A percentile compares a stretch with the other conserved stretches of the same genome.
These are phyloP conservation scores for Aphelenchoides fujianensis DNA, from an alignment of 1,140 invertebrate species.

Conservation along the genomic window DNA sequence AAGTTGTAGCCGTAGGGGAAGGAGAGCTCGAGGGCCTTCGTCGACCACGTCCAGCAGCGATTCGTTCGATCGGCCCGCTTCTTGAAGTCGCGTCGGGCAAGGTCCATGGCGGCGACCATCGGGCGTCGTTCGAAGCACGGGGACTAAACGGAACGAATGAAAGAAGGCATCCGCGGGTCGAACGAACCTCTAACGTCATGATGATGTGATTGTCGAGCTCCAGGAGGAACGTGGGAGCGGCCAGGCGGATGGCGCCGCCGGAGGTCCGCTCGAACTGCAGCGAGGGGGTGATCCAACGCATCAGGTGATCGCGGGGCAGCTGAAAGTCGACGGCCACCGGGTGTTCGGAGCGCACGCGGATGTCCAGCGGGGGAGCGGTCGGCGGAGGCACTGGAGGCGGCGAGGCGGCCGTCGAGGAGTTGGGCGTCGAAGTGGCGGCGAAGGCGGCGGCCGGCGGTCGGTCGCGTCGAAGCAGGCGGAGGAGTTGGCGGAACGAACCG, in stretches of 20 bases:
- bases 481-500: not conserved
- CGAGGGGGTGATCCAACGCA: constrained; percentile 55
- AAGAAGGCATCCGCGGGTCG: not conserved
- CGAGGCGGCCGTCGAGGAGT: not conserved
- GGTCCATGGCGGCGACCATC: constrained; percentile 39
- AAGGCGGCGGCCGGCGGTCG: not conserved
- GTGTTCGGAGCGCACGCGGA: constrained; percentile 23
- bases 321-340: constrained; percentile 40
- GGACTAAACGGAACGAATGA: constrained; percentile 31
- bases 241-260: constrained; percentile 23
- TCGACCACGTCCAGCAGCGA: constrained; percentile 67
- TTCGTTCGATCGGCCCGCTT: constrained; percentile 45
- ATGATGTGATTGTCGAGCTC: constrained; percentile 52
- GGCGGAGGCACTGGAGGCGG: not conserved
- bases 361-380: not conserved
- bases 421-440: not conserved
- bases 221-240: constrained; percentile 42
- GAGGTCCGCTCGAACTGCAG: constrained; percentile 28
- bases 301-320: constrained; percentile 46
- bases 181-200: constrained; percentile 39
- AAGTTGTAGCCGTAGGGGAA: constrained; percentile 92
- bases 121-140: constrained; percentile 27
- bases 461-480: not conserved
- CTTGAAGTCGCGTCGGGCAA: constrained; percentile 43
- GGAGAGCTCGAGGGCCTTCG: constrained; percentile 72